Percentiles rank a stretch among this genome's conserved stretches.
phyloP scores from a whole-genome alignment of 1,140 invertebrate species.

The Zaprionus kolodkinae region DNA sequence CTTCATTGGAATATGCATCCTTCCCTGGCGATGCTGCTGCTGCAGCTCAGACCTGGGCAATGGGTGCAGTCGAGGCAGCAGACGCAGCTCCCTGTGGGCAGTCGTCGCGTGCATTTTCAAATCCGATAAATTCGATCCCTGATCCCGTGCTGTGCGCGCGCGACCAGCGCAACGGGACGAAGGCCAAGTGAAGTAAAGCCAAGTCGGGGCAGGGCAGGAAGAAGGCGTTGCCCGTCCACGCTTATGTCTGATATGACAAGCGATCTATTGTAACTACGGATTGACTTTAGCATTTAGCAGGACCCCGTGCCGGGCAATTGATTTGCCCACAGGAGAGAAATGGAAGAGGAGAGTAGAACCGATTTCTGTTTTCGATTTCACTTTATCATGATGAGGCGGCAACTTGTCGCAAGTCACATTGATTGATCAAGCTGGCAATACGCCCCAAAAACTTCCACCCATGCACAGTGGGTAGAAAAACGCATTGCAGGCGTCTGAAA shows the following conservation, averaged over 20 bases:
- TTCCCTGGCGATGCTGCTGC: slow-evolving; percentile 1
- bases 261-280: slow-evolving; percentile 10
- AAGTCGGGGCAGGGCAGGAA: neutral
- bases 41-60: slow-evolving; percentile 13
- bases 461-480: neutral
- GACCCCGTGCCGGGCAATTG: slow-evolving; percentile 56
- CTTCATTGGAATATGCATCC: slow-evolving; percentile 64
- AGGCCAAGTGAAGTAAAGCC: neutral
- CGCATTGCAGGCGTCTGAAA: neutral
- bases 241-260: slow-evolving; percentile 11
- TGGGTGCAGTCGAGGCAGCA: slow-evolving; percentile 15
- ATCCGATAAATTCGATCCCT: slow-evolving; percentile 21
- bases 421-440: neutral
- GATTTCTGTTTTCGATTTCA: slow-evolving; percentile 16
- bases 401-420: slow-evolving; percentile 2
- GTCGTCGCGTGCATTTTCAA: slow-evolving; percentile 64
- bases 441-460: neutral
- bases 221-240: slow-evolving; percentile 18
- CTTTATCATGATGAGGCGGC: neutral
- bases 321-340: slow-evolving; percentile 39
- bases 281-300: neutral
- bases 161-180: slow-evolving; percentile 26
- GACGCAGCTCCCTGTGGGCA: slow-evolving; percentile 44
- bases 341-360: neutral
- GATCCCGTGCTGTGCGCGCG: slow-evolving; percentile 42